These are phyloP conservation scores for Drosophila nebulosa DNA, from an alignment of 1,140 invertebrate species.

Conservation along the genomic window DNA sequence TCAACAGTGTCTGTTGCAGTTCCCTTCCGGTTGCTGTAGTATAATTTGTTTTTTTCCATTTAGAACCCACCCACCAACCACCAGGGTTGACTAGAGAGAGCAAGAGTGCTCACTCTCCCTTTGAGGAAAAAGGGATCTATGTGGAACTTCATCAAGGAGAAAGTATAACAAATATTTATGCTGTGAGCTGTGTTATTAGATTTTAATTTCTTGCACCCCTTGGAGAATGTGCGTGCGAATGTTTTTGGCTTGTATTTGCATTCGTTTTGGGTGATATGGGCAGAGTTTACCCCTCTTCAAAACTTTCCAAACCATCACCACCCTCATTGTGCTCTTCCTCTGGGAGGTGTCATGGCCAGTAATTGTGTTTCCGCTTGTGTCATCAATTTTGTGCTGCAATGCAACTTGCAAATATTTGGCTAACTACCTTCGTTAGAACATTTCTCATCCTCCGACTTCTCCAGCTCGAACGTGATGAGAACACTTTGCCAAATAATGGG, in stretches of 20 bases:
- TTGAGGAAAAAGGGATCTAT: slow-evolving; percentile 24
- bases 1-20: slow-evolving; percentile 64
- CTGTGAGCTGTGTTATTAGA: slow-evolving; percentile 78
- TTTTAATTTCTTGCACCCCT: slow-evolving; percentile 79
- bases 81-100: slow-evolving; percentile 47
- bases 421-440: slow-evolving; percentile 68
- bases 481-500: slow-evolving; percentile 6
- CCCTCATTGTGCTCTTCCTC: slow-evolving; percentile 6
- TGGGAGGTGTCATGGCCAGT: slow-evolving; percentile 73
- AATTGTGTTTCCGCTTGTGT: slow-evolving; percentile 66
- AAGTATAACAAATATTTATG: slow-evolving; percentile 79
- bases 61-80: slow-evolving; percentile 13
- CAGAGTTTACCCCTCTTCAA: slow-evolving; percentile 17
- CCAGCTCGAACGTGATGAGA: slow-evolving; percentile 50
- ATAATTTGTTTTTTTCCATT: slow-evolving; percentile 66
- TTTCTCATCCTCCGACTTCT: slow-evolving; percentile 35
- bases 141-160: slow-evolving; percentile 38
- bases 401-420: slow-evolving; percentile 75
- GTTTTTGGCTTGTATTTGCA: slow-evolving; percentile 69
- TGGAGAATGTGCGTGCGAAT: slow-evolving; percentile 56
- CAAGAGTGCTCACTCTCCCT: not conserved
- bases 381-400: slow-evolving; percentile 64
- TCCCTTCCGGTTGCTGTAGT: slow-evolving; percentile 36
- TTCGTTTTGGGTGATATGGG: slow-evolving; percentile 35
- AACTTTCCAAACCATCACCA: slow-evolving; percentile 10